A percentile compares a stretch with the other conserved stretches of the same genome.
phyloP scores from a whole-genome alignment of 1,140 invertebrate species.

The Musca vetustissima region DNA sequence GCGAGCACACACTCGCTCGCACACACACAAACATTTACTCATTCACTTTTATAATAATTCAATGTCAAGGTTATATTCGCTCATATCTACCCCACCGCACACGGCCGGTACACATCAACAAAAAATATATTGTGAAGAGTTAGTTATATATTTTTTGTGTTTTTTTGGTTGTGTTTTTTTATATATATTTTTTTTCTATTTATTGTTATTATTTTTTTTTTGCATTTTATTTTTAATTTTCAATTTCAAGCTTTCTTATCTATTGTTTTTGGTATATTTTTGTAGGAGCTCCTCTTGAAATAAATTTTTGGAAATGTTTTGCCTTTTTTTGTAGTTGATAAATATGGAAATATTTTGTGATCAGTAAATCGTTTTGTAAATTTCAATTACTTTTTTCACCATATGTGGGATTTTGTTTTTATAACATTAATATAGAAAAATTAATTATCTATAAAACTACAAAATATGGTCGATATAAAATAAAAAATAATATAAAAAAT shows the following conservation, averaged over 20 bases:
- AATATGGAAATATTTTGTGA: too few species aligned
- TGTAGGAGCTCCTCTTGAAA: not conserved
- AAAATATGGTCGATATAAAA: too few species aligned
- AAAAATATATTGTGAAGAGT: conserved; percentile 8
- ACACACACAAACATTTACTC: conserved; percentile 19
- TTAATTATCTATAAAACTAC: too few species aligned
- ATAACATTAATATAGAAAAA: too few species aligned
- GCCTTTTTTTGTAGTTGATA: not conserved
- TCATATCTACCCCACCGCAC: not conserved
- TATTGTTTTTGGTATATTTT: not conserved
- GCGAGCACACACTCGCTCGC: conserved; percentile 4
- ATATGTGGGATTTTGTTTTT: too few species aligned
- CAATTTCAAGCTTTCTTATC: not conserved
- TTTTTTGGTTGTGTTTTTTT: conserved; percentile 26
- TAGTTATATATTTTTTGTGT: too few species aligned
- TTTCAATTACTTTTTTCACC: too few species aligned
- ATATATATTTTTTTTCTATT: conserved; percentile 29
- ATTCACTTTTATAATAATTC: conserved; percentile 24
- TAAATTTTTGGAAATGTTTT: not conserved
- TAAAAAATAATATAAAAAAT: too few species aligned
- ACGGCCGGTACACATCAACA: not conserved
- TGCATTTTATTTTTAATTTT: conserved; percentile 7
- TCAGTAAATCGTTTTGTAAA: too few species aligned
- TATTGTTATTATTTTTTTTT: conserved; percentile 17
- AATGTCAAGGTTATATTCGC: conserved; percentile 30